phyloP scores from a whole-genome alignment of 1,140 invertebrate genomes.

The Ylistrum balloti region DNA sequence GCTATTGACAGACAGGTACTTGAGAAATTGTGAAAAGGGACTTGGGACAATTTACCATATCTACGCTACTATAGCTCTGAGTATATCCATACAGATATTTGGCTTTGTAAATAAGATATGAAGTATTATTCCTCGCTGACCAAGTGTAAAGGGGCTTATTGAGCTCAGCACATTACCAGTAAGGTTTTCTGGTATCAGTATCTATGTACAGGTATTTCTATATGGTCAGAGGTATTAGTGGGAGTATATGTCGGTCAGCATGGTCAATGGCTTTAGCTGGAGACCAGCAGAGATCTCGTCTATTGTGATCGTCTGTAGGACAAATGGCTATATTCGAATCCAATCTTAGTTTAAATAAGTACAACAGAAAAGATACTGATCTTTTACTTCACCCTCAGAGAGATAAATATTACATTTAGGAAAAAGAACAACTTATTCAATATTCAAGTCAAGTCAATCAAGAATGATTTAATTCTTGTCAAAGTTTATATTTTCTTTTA shows the following conservation, averaged over 20 bases:
- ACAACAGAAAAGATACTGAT: too few species aligned
- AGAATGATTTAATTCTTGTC: background rate
- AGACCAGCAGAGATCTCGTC: too few species aligned
- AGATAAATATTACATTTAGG: too few species aligned
- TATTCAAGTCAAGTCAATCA: background rate
- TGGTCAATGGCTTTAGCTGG: too few species aligned
- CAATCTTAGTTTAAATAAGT: background rate
- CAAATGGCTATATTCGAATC: background rate
- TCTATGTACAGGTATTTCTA: background rate
- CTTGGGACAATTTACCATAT: slow-evolving; percentile 13
- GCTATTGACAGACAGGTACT: background rate
- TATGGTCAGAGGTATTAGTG: background rate
- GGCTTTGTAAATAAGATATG: slow-evolving; percentile 39
- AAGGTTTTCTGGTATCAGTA: background rate
- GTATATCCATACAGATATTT: background rate
- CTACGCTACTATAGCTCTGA: background rate
- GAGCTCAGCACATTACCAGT: background rate
- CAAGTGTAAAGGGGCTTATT: background rate
- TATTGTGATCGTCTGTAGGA: too few species aligned
- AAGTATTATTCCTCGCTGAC: background rate
- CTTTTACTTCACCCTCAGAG: too few species aligned
- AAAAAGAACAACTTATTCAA: too few species aligned
- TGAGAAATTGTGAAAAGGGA: slow-evolving; percentile 19
- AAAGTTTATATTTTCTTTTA: too few species aligned
- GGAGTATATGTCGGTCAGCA: too few species aligned